These are phyloP conservation scores for Agriotes lineatus DNA, from an alignment of 2,888 invertebrate genomes.

Conservation along the genomic window DNA sequence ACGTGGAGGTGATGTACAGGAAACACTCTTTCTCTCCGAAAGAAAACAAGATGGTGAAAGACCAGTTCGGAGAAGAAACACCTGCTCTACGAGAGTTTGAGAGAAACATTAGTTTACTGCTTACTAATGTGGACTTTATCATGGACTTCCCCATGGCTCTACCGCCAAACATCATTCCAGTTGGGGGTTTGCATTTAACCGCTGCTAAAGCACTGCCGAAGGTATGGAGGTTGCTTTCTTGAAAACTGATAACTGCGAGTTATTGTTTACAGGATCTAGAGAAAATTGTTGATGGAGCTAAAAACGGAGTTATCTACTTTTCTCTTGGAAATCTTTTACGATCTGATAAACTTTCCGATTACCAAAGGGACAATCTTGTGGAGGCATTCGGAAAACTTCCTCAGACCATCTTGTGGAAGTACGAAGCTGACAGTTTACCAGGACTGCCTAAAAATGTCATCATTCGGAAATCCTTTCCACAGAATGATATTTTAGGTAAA, in stretches of 20 bases:
- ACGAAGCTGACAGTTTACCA: conserved; percentile 54
- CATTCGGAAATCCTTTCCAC: conserved; percentile 60
- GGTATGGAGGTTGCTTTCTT: conserved; percentile 50
- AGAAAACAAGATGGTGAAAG: conserved; percentile 48
- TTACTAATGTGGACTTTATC: conserved; percentile 57
- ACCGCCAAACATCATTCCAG: conserved; percentile 61
- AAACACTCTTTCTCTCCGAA: conserved; percentile 45
- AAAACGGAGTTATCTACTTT: conserved; percentile 62
- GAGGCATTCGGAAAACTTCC: conserved; percentile 59
- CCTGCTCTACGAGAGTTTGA: conserved; percentile 51
- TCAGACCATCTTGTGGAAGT: conserved; percentile 64
- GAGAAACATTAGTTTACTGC: conserved; percentile 54
- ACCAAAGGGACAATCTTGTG: conserved; percentile 53
- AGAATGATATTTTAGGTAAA: conserved; percentile 62
- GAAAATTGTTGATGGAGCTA: conserved; percentile 57
- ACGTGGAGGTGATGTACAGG: conserved; percentile 45
- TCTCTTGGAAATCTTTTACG: conserved; percentile 61
- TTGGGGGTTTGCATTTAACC: conserved; percentile 60
- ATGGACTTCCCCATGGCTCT: conserved; percentile 58
- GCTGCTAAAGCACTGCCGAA: conserved; percentile 53
- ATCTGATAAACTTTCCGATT: conserved; percentile 54
- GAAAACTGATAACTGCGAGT: no score
- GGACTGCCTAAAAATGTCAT: conserved; percentile 60
- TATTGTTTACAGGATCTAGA: conserved; percentile 55
- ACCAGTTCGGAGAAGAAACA: conserved; percentile 54